Evolutionary conservation across 2,888 invertebrate species (phyloP).

Genomic region (Thelaira solivaga): DNA sequence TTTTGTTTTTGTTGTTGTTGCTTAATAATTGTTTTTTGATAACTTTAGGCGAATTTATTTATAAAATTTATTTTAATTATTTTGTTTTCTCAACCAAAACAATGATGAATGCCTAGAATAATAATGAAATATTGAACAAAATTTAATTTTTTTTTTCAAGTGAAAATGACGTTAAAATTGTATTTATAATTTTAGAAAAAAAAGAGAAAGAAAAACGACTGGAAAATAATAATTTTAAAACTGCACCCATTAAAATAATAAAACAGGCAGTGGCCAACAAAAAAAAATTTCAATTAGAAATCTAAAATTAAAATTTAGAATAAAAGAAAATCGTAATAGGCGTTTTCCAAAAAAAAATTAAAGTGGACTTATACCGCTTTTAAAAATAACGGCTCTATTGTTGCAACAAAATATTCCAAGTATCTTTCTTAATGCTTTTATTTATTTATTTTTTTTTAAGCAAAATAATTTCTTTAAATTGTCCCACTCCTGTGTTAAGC

Average conservation of each 20-base stretch:
- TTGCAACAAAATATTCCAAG: too few species aligned
- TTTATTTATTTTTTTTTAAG: too few species aligned
- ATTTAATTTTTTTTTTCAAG: conserved; percentile 33
- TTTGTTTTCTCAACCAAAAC: conserved; percentile 39
- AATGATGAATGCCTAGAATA: conserved; percentile 28
- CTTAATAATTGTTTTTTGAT: conserved; percentile 1
- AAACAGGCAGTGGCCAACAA: conserved; percentile 18
- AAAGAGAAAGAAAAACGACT: not conserved
- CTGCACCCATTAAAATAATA: conserved; percentile 50
- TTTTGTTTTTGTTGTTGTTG: not conserved
- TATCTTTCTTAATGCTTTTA: too few species aligned
- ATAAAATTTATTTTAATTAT: conserved; percentile 56
- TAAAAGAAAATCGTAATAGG: too few species aligned
- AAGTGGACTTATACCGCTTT: too few species aligned
- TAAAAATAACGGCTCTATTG: too few species aligned
- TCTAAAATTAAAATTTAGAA: too few species aligned
- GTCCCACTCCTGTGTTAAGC: conserved; percentile 4
- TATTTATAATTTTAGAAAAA: conserved; percentile 42
- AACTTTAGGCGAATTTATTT: conserved; percentile 46
- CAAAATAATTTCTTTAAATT: not conserved
- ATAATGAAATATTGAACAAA: conserved; percentile 37
- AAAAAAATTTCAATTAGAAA: not conserved
- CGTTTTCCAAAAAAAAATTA: too few species aligned
- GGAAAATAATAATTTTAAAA: conserved; percentile 38
- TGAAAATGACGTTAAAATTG: conserved; percentile 44